Base-by-base conservation (phyloP, 2,113 vertebrate genomes). In the Reinhardtius hippoglossoides region DNA sequence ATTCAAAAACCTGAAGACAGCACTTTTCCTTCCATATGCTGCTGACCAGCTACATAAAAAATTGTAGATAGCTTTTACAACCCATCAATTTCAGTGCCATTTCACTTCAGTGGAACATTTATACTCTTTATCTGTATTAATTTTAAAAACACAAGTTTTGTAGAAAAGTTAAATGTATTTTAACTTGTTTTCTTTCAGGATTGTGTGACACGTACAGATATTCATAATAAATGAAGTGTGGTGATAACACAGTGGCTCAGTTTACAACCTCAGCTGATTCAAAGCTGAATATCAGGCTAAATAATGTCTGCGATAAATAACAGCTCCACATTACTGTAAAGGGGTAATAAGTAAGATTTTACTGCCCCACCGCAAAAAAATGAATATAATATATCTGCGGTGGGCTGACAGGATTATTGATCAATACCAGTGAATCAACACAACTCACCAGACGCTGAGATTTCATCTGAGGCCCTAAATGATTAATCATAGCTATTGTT, bases 281-380 rank as follows among this genome's bases (percentile, higher is more conserved):
- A 77, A 80, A 77, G 54, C 69, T 8, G 35, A 81, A 84, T 71
- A 90, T 66, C 68, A 73, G 72, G 60, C 20, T 81, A 76, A 82
- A 85, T 86, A 80, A 88, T 89, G 67, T 27, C 58, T 9, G 71
- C 42, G 63, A 76, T 90, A 90, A 90, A 89, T 88, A 88, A 85
- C 37, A 15, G 20, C 68, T 79, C 40, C 69, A 77, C 76, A 87
- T 89, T 85, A 81, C 73, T 75, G 78, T 88, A 79, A 71, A 48
- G 57, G 80, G 76, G 84, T 77, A 87, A 81, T 83, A 87, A 85
- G 82, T 85, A 79, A 73, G 79, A 84, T 87, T 90, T 87, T 87
- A 85, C 82, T 87, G 84, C 89, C 15, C 61, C 42, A 9, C 78
- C 21, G 4, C 75, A 78, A 70, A 83, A 83, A 76, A 90, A 86